Evolutionary conservation across 1,140 invertebrate genomes (phyloP).

Genomic region (Zaprionus lachaisei): DNA sequence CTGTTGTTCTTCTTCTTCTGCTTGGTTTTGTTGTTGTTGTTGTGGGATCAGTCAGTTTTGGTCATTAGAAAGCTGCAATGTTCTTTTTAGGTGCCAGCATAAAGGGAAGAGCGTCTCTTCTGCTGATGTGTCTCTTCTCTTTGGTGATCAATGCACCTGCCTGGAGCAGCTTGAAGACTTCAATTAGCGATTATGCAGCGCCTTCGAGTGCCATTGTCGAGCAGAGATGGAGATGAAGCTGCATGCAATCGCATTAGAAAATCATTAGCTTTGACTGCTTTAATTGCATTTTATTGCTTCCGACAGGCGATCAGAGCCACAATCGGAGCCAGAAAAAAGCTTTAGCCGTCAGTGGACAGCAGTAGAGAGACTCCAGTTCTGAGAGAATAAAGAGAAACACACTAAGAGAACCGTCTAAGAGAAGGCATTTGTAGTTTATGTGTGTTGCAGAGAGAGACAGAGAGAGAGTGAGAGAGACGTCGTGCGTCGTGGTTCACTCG

Average conservation of each 20-base stretch:
- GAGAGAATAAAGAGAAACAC: not conserved
- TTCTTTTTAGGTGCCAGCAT: constrained; percentile 29
- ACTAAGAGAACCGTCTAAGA: constrained; percentile 39
- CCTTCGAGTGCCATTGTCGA: constrained; percentile 47
- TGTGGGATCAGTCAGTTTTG: constrained; percentile 48
- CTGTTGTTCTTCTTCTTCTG: not conserved
- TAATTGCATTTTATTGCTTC: constrained; percentile 75
- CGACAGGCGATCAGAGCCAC: constrained; percentile 41
- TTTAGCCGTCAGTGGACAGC: not conserved
- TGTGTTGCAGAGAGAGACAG: not conserved
- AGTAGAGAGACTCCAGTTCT: constrained; percentile 19
- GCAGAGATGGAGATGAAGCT: constrained; percentile 42
- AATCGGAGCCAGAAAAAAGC: constrained; percentile 35
- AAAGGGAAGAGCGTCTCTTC: constrained; percentile 17
- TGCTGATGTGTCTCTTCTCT: constrained; percentile 32
- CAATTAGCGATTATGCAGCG: constrained; percentile 53
- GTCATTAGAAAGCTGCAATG: constrained; percentile 67
- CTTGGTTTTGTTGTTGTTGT: not conserved
- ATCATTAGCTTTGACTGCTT: constrained; percentile 53
- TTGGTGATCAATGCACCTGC: constrained; percentile 56
- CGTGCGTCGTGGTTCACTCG: not conserved
- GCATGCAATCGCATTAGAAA: constrained; percentile 61
- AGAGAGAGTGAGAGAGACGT: not conserved
- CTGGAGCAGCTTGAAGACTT: constrained; percentile 29
- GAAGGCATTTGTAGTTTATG: not conserved